Evolutionary conservation across 2,797 vertebrate genomes (phyloP).

Genomic region (Pseudomugil gertrudae): DNA sequence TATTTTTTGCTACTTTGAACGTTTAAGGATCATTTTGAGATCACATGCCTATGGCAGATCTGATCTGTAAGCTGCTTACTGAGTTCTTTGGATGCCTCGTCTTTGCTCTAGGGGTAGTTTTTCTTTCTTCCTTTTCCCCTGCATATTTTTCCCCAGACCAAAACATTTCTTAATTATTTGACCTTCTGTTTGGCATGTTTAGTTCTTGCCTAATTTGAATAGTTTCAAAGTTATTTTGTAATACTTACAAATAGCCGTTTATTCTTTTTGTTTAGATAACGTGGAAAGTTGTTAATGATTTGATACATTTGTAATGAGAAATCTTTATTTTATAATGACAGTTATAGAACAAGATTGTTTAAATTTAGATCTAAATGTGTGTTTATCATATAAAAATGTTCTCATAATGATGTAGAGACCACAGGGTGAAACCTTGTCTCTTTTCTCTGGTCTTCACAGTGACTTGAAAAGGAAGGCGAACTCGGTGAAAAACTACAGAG

Average conservation of each 20-base stretch:
- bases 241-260: not conserved
- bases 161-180: conserved; percentile 34
- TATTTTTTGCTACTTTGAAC: conserved; percentile 82
- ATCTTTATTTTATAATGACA: not conserved
- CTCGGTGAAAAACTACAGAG: conserved; percentile 84
- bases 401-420: not conserved
- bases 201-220: not conserved
- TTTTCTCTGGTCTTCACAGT: conserved; percentile 74
- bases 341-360: not conserved
- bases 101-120: conserved; percentile 67
- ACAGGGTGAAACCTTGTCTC: not conserved
- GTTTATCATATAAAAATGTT: not conserved
- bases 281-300: conserved; percentile 1
- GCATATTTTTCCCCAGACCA: conserved; percentile 39
- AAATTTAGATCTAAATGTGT: not conserved
- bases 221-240: not conserved
- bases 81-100: conserved; percentile 84
- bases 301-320: not conserved
- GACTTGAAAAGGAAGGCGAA: conserved; percentile 90
- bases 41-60: conserved; percentile 83
- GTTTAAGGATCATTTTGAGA: conserved; percentile 78
- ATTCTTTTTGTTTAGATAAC: not conserved
- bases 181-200: conserved; percentile 2
- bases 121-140: conserved; percentile 35
- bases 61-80: conserved; percentile 83